These are phyloP conservation scores for Drosophila guanche DNA, from an alignment of 1,140 invertebrate genomes.

Conservation along the genomic window DNA sequence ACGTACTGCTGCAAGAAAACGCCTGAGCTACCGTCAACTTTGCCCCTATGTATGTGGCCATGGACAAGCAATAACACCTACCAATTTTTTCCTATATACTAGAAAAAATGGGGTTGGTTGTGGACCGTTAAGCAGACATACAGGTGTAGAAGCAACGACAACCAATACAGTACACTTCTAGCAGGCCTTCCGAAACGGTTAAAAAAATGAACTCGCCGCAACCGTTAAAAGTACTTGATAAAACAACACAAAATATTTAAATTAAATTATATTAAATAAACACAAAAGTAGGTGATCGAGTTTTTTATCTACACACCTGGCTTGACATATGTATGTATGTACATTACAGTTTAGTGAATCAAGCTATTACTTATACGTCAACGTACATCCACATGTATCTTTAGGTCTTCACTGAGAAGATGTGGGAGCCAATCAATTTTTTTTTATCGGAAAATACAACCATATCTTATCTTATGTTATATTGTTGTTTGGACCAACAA, in stretches of 20 bases:
- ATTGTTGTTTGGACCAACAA: too few relatives aligned
- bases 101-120: constrained; percentile 34
- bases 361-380: too few relatives aligned
- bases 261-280: not conserved
- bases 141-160: constrained; percentile 42
- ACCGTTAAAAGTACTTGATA: too few relatives aligned
- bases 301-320: too few relatives aligned
- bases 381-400: too few relatives aligned
- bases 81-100: constrained; percentile 15
- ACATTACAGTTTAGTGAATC: too few relatives aligned
- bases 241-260: not conserved
- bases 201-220: not conserved
- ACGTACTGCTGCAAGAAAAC: constrained; percentile 1
- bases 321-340: too few relatives aligned
- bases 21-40: constrained; percentile 4
- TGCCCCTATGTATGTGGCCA: constrained; percentile 32
- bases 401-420: too few relatives aligned
- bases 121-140: constrained; percentile 17
- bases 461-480: too few relatives aligned
- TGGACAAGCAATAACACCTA: constrained; percentile 10
- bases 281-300: not conserved
- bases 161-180: constrained; percentile 34
- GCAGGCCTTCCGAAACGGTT: constrained; percentile 27
- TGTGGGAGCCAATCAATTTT: too few relatives aligned
- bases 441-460: too few relatives aligned